Evolutionary conservation across 2,888 invertebrate species (phyloP).

Genomic region (Vesta saturnalis): DNA sequence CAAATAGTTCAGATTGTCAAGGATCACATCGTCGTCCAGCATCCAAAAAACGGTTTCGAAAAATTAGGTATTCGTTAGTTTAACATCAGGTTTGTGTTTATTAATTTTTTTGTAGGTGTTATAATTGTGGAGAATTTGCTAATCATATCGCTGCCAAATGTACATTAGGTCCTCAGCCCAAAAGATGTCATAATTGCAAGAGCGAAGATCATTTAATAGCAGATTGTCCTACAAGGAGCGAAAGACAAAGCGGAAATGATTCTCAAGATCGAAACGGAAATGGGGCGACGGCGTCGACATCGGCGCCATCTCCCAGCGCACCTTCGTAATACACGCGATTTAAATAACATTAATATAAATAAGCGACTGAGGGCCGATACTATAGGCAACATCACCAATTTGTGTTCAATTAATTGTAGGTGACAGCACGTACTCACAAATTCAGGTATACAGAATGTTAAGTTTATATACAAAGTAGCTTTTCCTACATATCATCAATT

Average conservation of each 20-base stretch:
- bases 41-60: conserved; percentile 83
- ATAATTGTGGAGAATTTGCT: conserved; percentile 92
- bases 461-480: too few species aligned
- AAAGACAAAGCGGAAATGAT: conserved; percentile 43
- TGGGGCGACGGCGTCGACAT: conserved; percentile 38
- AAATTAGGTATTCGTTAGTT: conserved; percentile 73
- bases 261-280: conserved; percentile 48
- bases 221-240: conserved; percentile 78
- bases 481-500: neutral
- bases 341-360: neutral
- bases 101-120: conserved; percentile 71
- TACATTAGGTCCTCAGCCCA: conserved; percentile 87
- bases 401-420: conserved; percentile 38
- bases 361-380: conserved; percentile 25
- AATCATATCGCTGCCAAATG: conserved; percentile 94
- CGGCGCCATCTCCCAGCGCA: conserved; percentile 39
- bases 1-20: conserved; percentile 79
- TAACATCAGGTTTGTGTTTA: neutral
- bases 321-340: conserved; percentile 24
- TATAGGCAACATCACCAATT: conserved; percentile 34
- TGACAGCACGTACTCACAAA: conserved; percentile 26
- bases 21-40: conserved; percentile 85
- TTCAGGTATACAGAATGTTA: conserved; percentile 6
- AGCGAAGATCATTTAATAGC: conserved; percentile 89
- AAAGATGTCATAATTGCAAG: conserved; percentile 91